phyloP scores from a whole-genome alignment of 2,113 vertebrate species.

The Cephalopholis sonnerati region DNA sequence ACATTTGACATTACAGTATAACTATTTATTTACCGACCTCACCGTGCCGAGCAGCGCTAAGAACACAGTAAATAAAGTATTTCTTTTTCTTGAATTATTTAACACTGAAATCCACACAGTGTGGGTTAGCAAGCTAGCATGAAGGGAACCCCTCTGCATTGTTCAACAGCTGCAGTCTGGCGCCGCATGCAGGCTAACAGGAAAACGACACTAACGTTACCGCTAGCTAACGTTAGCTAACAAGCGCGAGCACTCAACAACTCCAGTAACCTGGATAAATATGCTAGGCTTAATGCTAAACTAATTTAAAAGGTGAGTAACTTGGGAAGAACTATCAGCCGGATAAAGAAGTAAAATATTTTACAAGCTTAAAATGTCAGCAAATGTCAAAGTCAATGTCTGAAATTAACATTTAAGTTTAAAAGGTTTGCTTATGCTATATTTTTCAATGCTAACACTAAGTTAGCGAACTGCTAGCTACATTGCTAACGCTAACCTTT shows the following conservation, averaged over 20 bases:
- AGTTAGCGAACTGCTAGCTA: neutral
- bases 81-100: neutral
- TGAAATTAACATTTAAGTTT: neutral
- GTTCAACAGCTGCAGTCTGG: neutral
- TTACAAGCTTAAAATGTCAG: neutral
- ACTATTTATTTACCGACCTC: neutral
- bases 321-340: rapidly evolving
- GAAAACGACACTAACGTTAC: neutral
- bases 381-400: neutral
- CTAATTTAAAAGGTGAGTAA: slow-evolving; percentile 8
- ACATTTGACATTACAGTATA: neutral
- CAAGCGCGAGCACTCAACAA: neutral
- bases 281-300: rapidly evolving
- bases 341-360: neutral
- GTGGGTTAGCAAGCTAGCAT: neutral
- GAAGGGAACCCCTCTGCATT: neutral
- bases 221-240: neutral
- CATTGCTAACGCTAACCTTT: neutral
- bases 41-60: too few species aligned
- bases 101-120: too few species aligned
- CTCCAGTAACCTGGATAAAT: neutral
- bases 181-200: slow-evolving; percentile 7
- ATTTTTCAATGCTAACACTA: neutral
- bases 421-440: neutral
- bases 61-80: too few species aligned